Evolutionary conservation across 1,140 invertebrate genomes (phyloP), one percentile per base, ranked within the genome.

Genomic region (Trachelipus rathkii): DNA sequence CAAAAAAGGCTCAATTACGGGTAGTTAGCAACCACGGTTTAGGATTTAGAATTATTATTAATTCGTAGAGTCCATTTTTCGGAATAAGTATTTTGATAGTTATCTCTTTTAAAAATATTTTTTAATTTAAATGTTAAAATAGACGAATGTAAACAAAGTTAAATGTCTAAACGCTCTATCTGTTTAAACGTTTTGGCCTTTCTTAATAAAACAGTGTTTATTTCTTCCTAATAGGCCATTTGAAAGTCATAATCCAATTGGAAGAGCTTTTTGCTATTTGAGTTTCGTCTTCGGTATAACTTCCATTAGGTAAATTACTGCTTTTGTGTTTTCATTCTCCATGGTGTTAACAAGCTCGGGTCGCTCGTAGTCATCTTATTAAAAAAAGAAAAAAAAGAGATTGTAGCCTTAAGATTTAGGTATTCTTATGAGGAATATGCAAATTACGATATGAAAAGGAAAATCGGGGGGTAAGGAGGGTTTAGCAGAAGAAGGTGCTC

Each of bases 141-240:
- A 33, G 33, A 33, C 33, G 33, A 33, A 33, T 33, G 33, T 33
- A 33, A 33, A 33, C 33, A 33, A 33, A 33, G 33, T 33, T 33
- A 33, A 33, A 33, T 33, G 33, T 6, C 33, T 33, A 33, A 33
- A 33, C 33, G 33, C 33, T 33, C 33, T 33, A 33, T 33, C 33
- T 33, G 33, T 33, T 33, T 33, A 33, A 33, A 33, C 33, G 33
- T 3, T 33, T 33, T 33, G 33, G 33, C 33, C 50, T 60, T 19
- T 60, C 19, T 60, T 60, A 60, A 60, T 60, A 60, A 60, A 60
- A 60, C 50, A 60, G 50, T 60, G 50, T 60, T 60, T 60, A 60
- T 60, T 4, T 19, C 8, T 19, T 60, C 50, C 50, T 60, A 60
- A 60, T 60, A 60, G 50, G 50, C 50, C 50, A 60, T 60, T 60